Conservation (phyloP, 1,140 invertebrate genomes). For the Thrips palmi region DNA sequence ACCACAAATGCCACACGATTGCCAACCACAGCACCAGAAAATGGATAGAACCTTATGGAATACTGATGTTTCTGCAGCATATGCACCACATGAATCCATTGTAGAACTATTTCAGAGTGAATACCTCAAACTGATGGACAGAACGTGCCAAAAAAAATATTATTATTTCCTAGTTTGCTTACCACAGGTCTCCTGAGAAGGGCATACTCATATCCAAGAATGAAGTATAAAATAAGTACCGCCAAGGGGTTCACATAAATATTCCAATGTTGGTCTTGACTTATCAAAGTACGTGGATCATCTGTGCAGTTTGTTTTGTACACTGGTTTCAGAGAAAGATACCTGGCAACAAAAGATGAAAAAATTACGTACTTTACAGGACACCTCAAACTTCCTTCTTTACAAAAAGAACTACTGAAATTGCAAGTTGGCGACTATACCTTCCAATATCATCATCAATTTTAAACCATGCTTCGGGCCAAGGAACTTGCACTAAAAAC, state of each 20-base stretch:
- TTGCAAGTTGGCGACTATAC: no score
- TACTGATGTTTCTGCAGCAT: no score
- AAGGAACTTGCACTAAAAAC: constrained; percentile 75
- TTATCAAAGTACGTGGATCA: constrained; percentile 38
- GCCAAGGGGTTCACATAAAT: constrained; percentile 53
- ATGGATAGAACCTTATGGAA: no score
- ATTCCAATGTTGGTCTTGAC: constrained; percentile 38
- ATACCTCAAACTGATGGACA: no score
- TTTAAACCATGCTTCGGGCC: constrained; percentile 37
- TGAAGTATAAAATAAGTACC: constrained; percentile 53
- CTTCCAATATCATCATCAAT: not conserved
- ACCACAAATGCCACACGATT: no score
- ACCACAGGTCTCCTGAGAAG: constrained; percentile 49
- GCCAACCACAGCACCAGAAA: no score
- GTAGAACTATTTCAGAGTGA: no score
- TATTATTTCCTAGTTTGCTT: no score
- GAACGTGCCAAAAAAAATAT: no score
- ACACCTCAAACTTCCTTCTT: no score
- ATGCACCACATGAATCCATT: no score
- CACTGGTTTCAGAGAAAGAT: constrained; percentile 42
- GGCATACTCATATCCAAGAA: constrained; percentile 47
- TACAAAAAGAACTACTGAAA: no score
- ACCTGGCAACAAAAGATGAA: constrained; percentile 27
- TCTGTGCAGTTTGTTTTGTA: constrained; percentile 37
- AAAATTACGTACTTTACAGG: not conserved